Conservation (phyloP, 2,113 vertebrate genomes). For the Oplegnathus fasciatus region DNA sequence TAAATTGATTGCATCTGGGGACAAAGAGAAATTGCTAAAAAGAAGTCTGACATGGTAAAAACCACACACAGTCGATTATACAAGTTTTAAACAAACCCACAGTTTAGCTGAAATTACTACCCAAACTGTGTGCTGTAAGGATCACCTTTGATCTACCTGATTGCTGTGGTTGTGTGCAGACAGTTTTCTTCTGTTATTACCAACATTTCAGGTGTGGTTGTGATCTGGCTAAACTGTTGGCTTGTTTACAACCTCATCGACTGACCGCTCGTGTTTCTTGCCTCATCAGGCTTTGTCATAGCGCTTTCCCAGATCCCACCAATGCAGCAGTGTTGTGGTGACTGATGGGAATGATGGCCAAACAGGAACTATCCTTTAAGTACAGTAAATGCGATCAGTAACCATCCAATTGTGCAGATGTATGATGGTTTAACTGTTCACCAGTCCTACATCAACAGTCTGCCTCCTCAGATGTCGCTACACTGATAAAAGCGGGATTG, state of each 20-base stretch:
- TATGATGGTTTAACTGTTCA: neutral
- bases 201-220: neutral
- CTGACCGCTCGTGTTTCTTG: neutral
- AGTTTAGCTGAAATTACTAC: neutral
- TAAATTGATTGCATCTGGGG: neutral
- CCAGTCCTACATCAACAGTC: slow-evolving; percentile 14
- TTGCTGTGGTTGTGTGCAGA: neutral
- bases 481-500: slow-evolving; percentile 42
- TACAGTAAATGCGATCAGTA: neutral
- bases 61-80: neutral
- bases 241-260: neutral
- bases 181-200: neutral
- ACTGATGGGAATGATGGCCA: neutral
- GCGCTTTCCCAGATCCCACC: neutral
- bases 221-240: neutral
- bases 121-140: neutral
- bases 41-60: neutral
- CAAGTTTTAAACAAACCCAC: neutral
- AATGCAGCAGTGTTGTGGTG: neutral
- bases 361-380: neutral
- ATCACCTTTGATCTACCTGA: neutral
- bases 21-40: neutral
- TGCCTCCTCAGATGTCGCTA: neutral
- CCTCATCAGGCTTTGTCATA: neutral
- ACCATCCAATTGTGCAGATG: neutral